Conservation (phyloP, 2,113 vertebrate species). For the Platysteira castanea region DNA sequence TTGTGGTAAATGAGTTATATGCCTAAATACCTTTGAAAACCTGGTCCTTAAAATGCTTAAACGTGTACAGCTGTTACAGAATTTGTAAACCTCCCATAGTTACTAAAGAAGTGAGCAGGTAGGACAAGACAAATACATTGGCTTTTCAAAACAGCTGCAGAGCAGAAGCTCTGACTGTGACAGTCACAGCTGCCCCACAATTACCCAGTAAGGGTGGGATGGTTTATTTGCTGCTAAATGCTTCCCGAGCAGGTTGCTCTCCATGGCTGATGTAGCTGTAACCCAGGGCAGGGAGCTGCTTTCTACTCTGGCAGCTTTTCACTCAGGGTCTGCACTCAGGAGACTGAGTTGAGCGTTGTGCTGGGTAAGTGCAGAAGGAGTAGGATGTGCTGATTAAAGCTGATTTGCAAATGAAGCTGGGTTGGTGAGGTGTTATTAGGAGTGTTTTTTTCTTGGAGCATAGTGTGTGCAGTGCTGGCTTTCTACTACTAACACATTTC, state of each 20-base stretch:
- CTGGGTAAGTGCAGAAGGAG: neutral
- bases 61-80: neutral
- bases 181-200: neutral
- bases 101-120: neutral
- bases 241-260: neutral
- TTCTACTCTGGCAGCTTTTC: accelerated
- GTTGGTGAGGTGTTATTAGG: neutral
- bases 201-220: neutral
- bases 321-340: neutral
- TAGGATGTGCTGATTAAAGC: neutral
- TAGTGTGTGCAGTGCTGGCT: neutral
- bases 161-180: neutral
- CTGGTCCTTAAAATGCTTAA: neutral
- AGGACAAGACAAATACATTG: neutral
- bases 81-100: neutral
- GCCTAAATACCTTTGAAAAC: neutral
- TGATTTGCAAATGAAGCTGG: neutral
- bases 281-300: neutral
- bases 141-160: neutral
- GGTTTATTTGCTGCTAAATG: neutral
- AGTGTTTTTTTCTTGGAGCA: neutral
- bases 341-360: neutral
- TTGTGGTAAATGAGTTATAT: neutral
- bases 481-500: neutral
- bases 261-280: accelerated